Percentiles rank a stretch among this genome's conserved stretches.
phyloP scores from a whole-genome alignment of 92 coral and sea anemone species.

The Isaurus tuberculatus region DNA sequence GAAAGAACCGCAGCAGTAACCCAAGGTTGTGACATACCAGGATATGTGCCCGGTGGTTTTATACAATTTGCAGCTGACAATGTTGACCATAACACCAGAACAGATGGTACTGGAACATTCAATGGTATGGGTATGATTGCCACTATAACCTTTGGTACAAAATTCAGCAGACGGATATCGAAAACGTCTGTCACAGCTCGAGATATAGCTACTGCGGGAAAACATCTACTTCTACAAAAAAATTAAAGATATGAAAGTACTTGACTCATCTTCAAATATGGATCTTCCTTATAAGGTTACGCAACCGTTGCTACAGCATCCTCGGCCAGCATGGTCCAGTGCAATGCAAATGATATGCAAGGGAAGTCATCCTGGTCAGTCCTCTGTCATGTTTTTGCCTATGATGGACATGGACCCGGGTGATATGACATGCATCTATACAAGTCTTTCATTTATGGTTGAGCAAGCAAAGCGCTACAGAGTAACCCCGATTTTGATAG shows the following conservation, averaged over 20 bases:
- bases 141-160: background rate
- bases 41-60: background rate
- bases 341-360: background rate
- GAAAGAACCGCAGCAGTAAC: conserved; percentile 8
- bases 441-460: conserved; percentile 51
- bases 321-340: background rate
- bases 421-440: conserved; percentile 61
- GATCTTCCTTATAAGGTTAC: background rate
- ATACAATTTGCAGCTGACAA: conserved; percentile 26
- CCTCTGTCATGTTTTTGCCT: background rate
- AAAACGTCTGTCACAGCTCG: background rate
- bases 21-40: background rate
- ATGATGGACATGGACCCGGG: conserved; percentile 54
- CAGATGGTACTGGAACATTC: conserved; percentile 24
- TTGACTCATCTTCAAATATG: background rate
- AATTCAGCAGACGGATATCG: background rate
- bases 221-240: background rate
- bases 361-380: conserved; percentile 23
- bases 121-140: conserved; percentile 27
- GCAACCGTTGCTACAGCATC: background rate
- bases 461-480: conserved; percentile 57
- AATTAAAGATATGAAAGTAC: background rate
- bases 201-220: background rate
- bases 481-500: conserved; percentile 30
- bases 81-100: conserved; percentile 24